Base-by-base conservation (phyloP, 2,113 vertebrate genomes). In the Chaetura pelagica region DNA sequence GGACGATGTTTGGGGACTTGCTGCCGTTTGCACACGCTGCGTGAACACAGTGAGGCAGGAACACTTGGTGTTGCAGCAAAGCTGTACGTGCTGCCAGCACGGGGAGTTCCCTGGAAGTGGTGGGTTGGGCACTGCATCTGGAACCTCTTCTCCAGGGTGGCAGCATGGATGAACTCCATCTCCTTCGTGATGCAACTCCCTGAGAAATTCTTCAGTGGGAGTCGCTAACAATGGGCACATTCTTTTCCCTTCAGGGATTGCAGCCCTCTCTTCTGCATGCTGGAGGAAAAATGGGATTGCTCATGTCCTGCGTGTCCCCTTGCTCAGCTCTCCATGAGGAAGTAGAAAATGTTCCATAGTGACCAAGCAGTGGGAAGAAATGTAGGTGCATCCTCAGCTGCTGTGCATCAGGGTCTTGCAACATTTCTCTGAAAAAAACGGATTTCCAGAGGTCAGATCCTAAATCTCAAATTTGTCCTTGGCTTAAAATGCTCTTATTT, bases 111-210 rank as follows among this genome's bases (percentile, higher is more conserved):
- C 1, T 0, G 59, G 48, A 42, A 64, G 32, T 6, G 2, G 9
- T 24, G 49, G 38, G 8, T 35, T 0, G 0, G 38, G 76, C 35
- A 4, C 71, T 2, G 1, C 2, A 0, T 51, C 40, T 49, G 57
- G 54, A 59, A 8, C 32, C 32, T 55, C 49, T 1, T 67, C 52
- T 23, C 34, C 0, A 0, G 55, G 24, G 7, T 20, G 11, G 40
- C n/a, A 52, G 40, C 14, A 1, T 26, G 51, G 30, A 52, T 86
- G 71, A 57, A 2, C 63, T 79, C 52, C 0, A 0, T 52, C 38
- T 91, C 63, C 23, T 90, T 48, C 34, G 3, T 46, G 32, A 46
- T 64, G 46, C 51, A 66, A 3, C 10, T 84, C 76, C 68, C 32
- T 19, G 29, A 49, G 71, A 72, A 82, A 51, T 62, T 52, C 71